These are phyloP conservation scores for Columba livia DNA, from an alignment of 2,113 vertebrate genomes.

Conservation along the genomic window DNA sequence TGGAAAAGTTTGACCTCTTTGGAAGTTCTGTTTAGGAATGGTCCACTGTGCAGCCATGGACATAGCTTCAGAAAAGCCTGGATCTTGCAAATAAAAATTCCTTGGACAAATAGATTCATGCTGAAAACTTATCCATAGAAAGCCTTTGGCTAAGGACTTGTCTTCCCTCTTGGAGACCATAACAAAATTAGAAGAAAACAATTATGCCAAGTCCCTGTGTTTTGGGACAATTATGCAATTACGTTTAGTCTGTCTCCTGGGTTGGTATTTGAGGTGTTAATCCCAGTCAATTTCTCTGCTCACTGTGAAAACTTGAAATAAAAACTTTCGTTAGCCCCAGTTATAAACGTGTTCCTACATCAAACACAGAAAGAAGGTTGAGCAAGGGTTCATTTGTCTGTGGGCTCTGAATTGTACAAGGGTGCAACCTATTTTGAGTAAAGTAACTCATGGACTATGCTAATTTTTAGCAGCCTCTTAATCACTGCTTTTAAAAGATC, in stretches of 20 bases:
- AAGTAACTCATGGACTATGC: not conserved
- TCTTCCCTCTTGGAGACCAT: not conserved
- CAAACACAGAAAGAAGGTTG: not conserved
- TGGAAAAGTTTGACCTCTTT: not conserved
- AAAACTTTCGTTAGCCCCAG: not conserved
- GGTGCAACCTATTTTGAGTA: not conserved
- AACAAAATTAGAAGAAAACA: not conserved
- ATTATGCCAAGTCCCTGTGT: not conserved
- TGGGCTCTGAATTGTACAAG: not conserved
- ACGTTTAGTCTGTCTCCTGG: not conserved
- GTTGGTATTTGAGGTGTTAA: not conserved
- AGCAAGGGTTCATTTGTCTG: not conserved
- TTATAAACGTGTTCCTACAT: not conserved
- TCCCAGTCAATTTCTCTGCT: not conserved
- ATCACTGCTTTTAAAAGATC: not conserved
- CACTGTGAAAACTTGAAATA: not conserved
- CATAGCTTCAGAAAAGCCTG: not conserved
- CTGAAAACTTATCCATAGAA: not conserved
- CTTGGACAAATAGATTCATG: not conserved
- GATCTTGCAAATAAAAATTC: not conserved
- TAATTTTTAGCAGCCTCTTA: not conserved
- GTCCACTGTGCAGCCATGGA: not conserved
- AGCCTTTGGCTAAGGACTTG: not conserved
- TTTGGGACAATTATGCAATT: not conserved
- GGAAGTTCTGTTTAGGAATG: not conserved